Conservation (phyloP, 2,888 invertebrate species). For the Microctonus aethiopoides region DNA sequence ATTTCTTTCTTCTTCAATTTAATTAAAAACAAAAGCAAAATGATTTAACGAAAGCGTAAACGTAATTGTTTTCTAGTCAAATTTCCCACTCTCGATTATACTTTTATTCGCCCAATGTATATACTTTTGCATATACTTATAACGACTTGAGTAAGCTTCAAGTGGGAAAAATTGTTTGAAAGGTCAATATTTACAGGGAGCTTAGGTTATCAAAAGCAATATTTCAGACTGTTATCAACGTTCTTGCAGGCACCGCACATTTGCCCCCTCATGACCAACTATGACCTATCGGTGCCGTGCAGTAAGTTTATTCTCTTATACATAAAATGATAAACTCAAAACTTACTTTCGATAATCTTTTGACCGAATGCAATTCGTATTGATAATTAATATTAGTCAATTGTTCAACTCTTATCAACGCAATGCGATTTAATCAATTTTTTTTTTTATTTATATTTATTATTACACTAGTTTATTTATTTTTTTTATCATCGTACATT, state of each 20-base stretch:
- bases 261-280: slow-evolving; percentile 21
- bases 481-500: background rate
- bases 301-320: slow-evolving; percentile 8
- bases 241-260: slow-evolving; percentile 33
- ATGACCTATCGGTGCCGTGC: slow-evolving; percentile 3
- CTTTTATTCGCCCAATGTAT: slow-evolving; percentile 2
- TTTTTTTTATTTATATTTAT: background rate
- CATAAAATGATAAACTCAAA: slow-evolving; percentile 31
- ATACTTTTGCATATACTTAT: slow-evolving; percentile 17
- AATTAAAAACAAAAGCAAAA: slow-evolving; percentile 31
- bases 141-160: slow-evolving; percentile 29
- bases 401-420: slow-evolving; percentile 16
- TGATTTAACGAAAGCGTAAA: slow-evolving; percentile 21
- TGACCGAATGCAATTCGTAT: slow-evolving; percentile 15
- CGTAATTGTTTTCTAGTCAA: slow-evolving; percentile 10
- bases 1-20: background rate
- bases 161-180: slow-evolving; percentile 34
- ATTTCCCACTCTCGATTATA: background rate
- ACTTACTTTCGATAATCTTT: slow-evolving; percentile 3
- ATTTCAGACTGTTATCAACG: slow-evolving; percentile 49
- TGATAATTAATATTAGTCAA: slow-evolving; percentile 32
- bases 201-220: slow-evolving; percentile 46
- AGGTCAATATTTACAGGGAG: slow-evolving; percentile 48
- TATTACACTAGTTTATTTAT: too few species aligned
- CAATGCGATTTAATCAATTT: slow-evolving; percentile 11